A percentile compares a stretch with the other conserved stretches of the same genome.
These are phyloP conservation scores for Spilosoma lubricipeda DNA, from an alignment of 2,888 invertebrate genomes.

Conservation along the genomic window DNA sequence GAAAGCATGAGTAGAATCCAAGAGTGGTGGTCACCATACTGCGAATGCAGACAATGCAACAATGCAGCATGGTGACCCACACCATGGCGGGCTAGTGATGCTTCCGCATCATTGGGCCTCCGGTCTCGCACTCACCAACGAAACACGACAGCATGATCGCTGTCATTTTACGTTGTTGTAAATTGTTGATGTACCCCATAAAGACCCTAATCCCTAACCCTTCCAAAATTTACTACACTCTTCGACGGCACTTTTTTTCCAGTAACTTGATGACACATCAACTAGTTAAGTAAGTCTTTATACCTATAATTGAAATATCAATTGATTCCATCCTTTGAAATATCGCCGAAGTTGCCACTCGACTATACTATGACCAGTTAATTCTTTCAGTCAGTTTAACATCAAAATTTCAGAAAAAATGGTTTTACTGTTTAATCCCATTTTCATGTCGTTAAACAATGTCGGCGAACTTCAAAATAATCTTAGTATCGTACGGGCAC, in stretches of 20 bases:
- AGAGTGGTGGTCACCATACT: too few species aligned
- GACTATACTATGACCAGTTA: neutral
- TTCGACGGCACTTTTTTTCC: neutral
- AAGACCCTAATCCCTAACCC: neutral
- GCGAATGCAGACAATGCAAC: too few species aligned
- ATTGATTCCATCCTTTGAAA: neutral
- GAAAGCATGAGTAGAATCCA: too few species aligned
- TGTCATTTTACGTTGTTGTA: too few species aligned
- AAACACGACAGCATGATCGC: too few species aligned
- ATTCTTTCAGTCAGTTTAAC: neutral
- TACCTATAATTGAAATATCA: neutral
- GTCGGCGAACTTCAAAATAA: conserved; percentile 16
- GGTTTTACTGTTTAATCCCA: neutral
- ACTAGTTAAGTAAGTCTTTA: neutral
- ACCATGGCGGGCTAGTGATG: too few species aligned
- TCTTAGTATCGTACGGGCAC: conserved; percentile 24
- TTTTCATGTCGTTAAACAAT: conserved; percentile 1
- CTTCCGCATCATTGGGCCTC: too few species aligned
- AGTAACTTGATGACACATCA: neutral
- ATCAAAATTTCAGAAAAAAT: neutral
- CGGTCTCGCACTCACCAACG: too few species aligned
- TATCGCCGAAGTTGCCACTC: neutral
- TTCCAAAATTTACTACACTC: neutral
- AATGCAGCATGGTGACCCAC: too few species aligned
- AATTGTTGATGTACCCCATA: neutral